Conservation (phyloP, 2,888 invertebrate species). For the Pandemis corylana region DNA sequence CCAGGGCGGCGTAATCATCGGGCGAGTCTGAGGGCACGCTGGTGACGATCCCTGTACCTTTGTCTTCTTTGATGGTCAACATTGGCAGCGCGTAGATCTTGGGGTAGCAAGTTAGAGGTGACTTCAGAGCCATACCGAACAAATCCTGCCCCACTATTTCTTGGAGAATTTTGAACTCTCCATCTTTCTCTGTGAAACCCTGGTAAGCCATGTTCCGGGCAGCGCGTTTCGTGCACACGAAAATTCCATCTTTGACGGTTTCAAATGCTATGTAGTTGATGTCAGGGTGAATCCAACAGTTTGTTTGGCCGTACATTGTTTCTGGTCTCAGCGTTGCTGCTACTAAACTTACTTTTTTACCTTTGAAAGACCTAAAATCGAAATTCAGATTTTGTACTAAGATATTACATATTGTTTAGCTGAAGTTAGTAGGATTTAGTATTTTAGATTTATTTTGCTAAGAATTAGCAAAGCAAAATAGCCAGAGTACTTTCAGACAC, state of each 20-base stretch:
- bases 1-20: slow-evolving; percentile 98
- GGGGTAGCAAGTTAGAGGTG: slow-evolving; percentile 93
- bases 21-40: slow-evolving; percentile 99
- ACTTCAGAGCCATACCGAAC: slow-evolving; percentile 92
- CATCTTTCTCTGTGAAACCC: slow-evolving; percentile 93
- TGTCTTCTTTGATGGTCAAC: slow-evolving; percentile 98
- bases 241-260: slow-evolving; percentile 89
- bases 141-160: slow-evolving; percentile 91
- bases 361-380: slow-evolving; percentile 77
- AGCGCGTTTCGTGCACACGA: slow-evolving; percentile 94
- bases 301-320: slow-evolving; percentile 99
- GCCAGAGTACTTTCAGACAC: too few relatives aligned
- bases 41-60: slow-evolving; percentile 99
- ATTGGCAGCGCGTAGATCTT: slow-evolving; percentile 97
- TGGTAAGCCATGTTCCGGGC: slow-evolving; percentile 99
- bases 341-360: slow-evolving; percentile 91
- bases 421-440: background rate
- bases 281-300: slow-evolving; percentile 99
- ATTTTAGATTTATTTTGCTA: too few relatives aligned
- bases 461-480: too few relatives aligned
- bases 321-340: slow-evolving; percentile 99
- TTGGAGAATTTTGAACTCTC: slow-evolving; percentile 88
- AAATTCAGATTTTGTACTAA: background rate
- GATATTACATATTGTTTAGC: background rate
- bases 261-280: slow-evolving; percentile 96